Conservation (phyloP, 2,888 invertebrate species). For the Brachypalpus laphriformis region DNA sequence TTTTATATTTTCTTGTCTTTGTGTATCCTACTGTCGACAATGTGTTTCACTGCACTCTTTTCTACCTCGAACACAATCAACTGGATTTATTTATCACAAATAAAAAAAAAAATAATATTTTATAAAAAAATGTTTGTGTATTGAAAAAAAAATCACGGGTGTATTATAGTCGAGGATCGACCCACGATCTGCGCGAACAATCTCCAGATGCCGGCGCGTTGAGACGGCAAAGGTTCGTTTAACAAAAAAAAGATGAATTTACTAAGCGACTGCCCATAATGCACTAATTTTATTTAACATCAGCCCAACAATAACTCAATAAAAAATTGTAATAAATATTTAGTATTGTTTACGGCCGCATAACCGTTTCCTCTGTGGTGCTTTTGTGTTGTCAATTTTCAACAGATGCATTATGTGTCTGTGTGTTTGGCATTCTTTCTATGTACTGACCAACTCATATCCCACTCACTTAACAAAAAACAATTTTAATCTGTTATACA, state of each 20-base stretch:
- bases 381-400: slow-evolving; percentile 32
- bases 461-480: slow-evolving; percentile 28
- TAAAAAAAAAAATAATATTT: slow-evolving; percentile 21
- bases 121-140: slow-evolving; percentile 36
- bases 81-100: slow-evolving; percentile 56
- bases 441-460: slow-evolving; percentile 8
- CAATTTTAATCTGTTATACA: not conserved
- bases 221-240: slow-evolving; percentile 90
- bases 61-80: slow-evolving; percentile 68
- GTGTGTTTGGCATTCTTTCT: not conserved
- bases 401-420: slow-evolving; percentile 8
- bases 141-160: slow-evolving; percentile 27
- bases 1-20: slow-evolving; percentile 65
- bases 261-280: slow-evolving; percentile 55
- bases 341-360: not conserved
- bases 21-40: slow-evolving; percentile 65
- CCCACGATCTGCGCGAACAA: slow-evolving; percentile 89
- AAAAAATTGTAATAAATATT: slow-evolving; percentile 15
- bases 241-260: slow-evolving; percentile 71
- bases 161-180: slow-evolving; percentile 87
- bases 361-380: slow-evolving; percentile 20
- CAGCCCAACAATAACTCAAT: slow-evolving; percentile 31
- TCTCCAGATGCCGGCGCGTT: slow-evolving; percentile 88
- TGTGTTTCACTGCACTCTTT: slow-evolving; percentile 69
- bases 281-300: slow-evolving; percentile 41